Evolutionary conservation across 2,888 invertebrate genomes (phyloP).

Genomic region (Morinoia aosen): DNA sequence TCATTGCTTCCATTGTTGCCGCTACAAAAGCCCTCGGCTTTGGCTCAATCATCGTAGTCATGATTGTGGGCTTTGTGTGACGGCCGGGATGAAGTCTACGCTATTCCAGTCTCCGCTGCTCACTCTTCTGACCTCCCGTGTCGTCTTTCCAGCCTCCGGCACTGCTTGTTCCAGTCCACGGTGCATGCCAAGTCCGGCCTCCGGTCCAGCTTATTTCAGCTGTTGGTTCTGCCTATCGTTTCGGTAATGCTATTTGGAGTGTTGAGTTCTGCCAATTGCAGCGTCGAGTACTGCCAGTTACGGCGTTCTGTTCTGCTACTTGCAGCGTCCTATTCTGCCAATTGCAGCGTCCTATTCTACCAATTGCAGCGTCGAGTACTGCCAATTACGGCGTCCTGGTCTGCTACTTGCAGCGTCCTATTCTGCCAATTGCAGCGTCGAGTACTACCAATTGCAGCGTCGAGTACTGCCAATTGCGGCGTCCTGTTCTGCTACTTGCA

Average conservation of each 20-base stretch:
- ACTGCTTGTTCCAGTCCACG: neutral
- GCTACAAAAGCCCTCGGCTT: conserved; percentile 47
- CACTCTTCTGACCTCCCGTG: neutral
- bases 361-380: neutral
- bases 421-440: neutral
- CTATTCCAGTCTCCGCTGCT: neutral
- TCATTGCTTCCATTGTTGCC: conserved; percentile 26
- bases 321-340: neutral
- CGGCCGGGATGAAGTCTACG: neutral
- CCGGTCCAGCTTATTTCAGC: neutral
- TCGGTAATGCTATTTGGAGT: neutral
- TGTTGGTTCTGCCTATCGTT: neutral
- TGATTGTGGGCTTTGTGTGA: conserved; percentile 43
- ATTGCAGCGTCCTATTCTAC: neutral
- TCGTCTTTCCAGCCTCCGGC: neutral
- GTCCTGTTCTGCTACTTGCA: neutral
- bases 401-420: no score
- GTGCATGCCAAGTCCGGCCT: neutral
- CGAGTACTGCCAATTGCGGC: neutral
- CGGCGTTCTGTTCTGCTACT: neutral
- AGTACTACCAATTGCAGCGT: neutral
- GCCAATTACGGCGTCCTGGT: neutral
- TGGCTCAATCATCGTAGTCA: conserved; percentile 37
- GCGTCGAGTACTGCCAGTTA: neutral
- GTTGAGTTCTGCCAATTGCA: neutral